Base-by-base conservation (phyloP, 37 sponge, comb jelly and placozoan genomes). In the Corticium candelabrum region DNA sequence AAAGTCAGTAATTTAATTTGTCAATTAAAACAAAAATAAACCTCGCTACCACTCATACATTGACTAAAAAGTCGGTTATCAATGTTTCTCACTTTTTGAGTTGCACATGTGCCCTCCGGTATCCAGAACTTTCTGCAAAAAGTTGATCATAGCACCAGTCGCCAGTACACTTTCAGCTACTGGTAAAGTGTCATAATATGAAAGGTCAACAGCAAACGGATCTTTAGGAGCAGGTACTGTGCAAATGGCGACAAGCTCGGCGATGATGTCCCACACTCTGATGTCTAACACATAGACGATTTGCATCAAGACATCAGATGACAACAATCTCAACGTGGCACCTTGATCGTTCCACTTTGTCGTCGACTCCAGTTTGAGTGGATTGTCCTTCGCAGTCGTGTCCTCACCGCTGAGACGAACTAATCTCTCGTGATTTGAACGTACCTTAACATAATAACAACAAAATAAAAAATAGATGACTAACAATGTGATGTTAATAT, bases 201-300 rank as follows among this genome's bases (percentile, higher is more conserved):
- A 88, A 32, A 93, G 40, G 41, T 96, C 97, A 21, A 96, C 86
- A 2, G 83, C 93, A 84, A 96, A 93, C 3, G 97, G 97, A 80
- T 96, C 92, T 15, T 87, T 80, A 0, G 97, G 97, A 11, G 78
- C 84, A 0, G 97, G 97, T 1, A 80, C 62, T 15, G 85, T 85
- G 43, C 90, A 90, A 68, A 92, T 40, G 34, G 74, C 29, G 4
- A 96, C 90, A 39, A 96, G 68, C 80, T 96, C 97, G 33, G 90
- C 89, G 15, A 96, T 29, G 30, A 96, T 86, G 76, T 96, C 93
- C 93, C 90, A 89, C 38, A 92, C 85, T 37, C 82, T 68, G 33
- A 90, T 79, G 79, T 82, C 91, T 92, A 35, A 30, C 39, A 56
- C 7, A 70, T 5, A 39, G 34, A 41, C n/a, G 36, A 74, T 27